phyloP scores from a whole-genome alignment of 2,113 vertebrate species.

The Alexandromys fortis region DNA sequence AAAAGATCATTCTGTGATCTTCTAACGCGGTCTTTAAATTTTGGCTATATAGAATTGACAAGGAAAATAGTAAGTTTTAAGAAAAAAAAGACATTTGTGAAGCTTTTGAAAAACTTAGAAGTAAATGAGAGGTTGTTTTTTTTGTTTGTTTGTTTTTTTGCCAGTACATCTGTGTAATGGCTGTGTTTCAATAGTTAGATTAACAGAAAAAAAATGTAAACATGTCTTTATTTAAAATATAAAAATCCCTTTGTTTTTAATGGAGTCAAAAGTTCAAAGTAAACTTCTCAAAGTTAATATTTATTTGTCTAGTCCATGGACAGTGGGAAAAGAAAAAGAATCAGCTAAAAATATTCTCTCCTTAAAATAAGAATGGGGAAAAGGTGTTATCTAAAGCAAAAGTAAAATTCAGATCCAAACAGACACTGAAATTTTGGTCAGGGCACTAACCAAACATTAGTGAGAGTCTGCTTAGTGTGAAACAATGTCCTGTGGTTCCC shows the following conservation, averaged over 20 bases:
- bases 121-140: slow-evolving; percentile 4
- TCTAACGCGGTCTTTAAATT: slow-evolving; percentile 41
- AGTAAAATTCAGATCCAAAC: slow-evolving; percentile 80
- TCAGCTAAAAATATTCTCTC: slow-evolving; percentile 63
- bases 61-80: slow-evolving; percentile 45
- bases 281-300: slow-evolving; percentile 53
- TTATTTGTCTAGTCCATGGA: slow-evolving; percentile 2
- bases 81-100: slow-evolving; percentile 9
- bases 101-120: slow-evolving; percentile 13
- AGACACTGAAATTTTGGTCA: slow-evolving; percentile 81
- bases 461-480: slow-evolving; percentile 81
- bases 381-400: slow-evolving; percentile 76
- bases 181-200: slow-evolving; percentile 69
- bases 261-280: slow-evolving; percentile 67
- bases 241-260: slow-evolving; percentile 65
- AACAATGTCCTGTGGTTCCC: slow-evolving; percentile 77
- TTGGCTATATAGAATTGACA: slow-evolving; percentile 44
- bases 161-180: slow-evolving; percentile 67
- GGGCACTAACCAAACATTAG: slow-evolving; percentile 82
- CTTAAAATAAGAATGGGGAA: background rate
- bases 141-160: background rate
- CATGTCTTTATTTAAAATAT: slow-evolving; percentile 74
- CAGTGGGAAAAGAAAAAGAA: slow-evolving; percentile 63
- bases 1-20: slow-evolving; percentile 20
- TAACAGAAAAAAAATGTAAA: slow-evolving; percentile 72